A percentile compares a stretch with the other conserved stretches of the same genome.
These are phyloP conservation scores for Antheraea assamensis DNA, from an alignment of 2,888 invertebrate genomes.

Conservation along the genomic window DNA sequence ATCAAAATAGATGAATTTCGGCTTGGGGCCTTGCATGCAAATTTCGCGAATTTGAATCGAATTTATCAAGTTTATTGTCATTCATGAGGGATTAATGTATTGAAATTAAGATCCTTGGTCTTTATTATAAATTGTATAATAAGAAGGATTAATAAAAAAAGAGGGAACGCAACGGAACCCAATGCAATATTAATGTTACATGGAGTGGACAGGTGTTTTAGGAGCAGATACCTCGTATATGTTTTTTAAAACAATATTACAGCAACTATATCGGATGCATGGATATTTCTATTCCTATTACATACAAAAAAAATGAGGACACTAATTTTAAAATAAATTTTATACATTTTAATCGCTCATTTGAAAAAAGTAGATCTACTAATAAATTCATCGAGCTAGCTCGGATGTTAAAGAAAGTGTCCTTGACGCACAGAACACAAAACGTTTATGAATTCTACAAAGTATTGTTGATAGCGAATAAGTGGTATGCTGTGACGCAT, in stretches of 20 bases:
- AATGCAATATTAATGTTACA: neutral
- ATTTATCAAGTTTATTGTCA: neutral
- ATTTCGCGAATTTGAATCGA: no score
- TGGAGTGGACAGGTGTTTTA: neutral
- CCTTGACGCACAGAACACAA: constrained; percentile 21
- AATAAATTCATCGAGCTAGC: neutral
- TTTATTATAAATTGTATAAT: neutral
- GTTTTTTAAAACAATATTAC: neutral
- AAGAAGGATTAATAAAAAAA: neutral
- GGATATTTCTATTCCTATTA: neutral
- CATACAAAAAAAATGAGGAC: neutral
- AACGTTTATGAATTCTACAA: constrained; percentile 35
- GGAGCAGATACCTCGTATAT: neutral
- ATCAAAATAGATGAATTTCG: no score
- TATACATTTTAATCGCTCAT: neutral
- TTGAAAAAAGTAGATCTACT: neutral
- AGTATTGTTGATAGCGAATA: constrained; percentile 34
- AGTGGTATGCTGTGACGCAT: constrained; percentile 51
- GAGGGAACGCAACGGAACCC: no score
- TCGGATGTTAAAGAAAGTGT: constrained; percentile 1
- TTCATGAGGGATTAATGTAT: neutral
- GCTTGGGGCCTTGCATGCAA: no score
- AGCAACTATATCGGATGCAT: neutral
- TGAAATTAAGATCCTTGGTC: neutral
- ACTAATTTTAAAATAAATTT: constrained; percentile 16